These are phyloP conservation scores for Rhodinocichla rosea DNA, from an alignment of 2,113 vertebrate species.

Conservation along the genomic window DNA sequence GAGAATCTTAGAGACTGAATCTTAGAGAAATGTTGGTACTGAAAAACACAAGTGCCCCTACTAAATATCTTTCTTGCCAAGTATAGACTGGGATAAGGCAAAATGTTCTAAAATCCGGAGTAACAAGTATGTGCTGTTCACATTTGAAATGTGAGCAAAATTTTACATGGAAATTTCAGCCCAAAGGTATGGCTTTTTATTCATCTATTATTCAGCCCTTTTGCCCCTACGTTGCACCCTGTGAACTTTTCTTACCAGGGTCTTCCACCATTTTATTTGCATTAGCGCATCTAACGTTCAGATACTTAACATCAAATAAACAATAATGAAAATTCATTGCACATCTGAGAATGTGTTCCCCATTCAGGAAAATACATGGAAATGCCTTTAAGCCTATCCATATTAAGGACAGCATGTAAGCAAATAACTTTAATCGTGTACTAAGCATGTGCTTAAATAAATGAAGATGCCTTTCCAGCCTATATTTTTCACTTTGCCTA, in stretches of 20 bases:
- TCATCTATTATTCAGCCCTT: neutral
- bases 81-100: neutral
- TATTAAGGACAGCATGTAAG: slow-evolving; percentile 46
- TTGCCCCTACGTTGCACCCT: fast-evolving
- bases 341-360: neutral
- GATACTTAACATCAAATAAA: neutral
- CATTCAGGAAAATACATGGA: slow-evolving; percentile 38
- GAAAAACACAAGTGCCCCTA: neutral
- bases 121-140: neutral
- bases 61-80: neutral
- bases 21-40: neutral
- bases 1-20: neutral
- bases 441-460: slow-evolving; percentile 58
- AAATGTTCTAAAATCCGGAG: neutral
- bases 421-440: slow-evolving; percentile 60
- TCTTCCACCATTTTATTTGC: neutral
- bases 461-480: slow-evolving; percentile 12
- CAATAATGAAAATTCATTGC: slow-evolving; percentile 38
- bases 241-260: neutral
- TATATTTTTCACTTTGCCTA: neutral
- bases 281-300: neutral
- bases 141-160: neutral
- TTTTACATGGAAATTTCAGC: neutral
- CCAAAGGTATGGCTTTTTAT: neutral
- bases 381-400: slow-evolving; percentile 50